Conservation (phyloP, 2,888 invertebrate genomes). For the Ophion slaviceki region DNA sequence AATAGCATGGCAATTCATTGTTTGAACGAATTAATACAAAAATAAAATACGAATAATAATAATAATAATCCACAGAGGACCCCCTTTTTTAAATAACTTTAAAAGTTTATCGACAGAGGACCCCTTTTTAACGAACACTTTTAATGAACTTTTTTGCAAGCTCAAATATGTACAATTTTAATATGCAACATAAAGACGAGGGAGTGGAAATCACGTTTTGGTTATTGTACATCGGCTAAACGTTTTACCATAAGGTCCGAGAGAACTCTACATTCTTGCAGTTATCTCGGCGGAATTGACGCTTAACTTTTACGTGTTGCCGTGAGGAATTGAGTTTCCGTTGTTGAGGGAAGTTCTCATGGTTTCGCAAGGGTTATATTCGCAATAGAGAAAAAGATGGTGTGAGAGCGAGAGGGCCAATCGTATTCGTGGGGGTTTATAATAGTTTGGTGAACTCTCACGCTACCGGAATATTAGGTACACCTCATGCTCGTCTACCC, state of each 20-base stretch:
- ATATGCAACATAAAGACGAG: too few species aligned
- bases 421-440: conserved; percentile 38
- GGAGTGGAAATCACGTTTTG: too few species aligned
- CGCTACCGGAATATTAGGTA: conserved; percentile 55
- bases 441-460: conserved; percentile 52
- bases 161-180: too few species aligned
- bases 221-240: conserved; percentile 3
- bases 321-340: conserved; percentile 62
- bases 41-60: background rate
- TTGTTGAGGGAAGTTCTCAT: conserved; percentile 55
- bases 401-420: background rate
- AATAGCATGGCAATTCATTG: background rate
- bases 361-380: conserved; percentile 17
- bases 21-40: too few species aligned
- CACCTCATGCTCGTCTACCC: conserved; percentile 27
- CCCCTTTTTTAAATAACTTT: too few species aligned
- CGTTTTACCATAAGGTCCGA: conserved; percentile 1
- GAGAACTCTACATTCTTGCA: background rate
- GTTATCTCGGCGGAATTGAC: conserved; percentile 31
- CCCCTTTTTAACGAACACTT: too few species aligned
- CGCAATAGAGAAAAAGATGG: background rate
- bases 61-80: too few species aligned
- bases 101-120: too few species aligned
- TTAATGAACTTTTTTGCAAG: too few species aligned
- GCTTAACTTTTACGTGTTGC: conserved; percentile 64